Conservation (phyloP, 2,888 invertebrate species). For the Slavum lentiscoides region DNA sequence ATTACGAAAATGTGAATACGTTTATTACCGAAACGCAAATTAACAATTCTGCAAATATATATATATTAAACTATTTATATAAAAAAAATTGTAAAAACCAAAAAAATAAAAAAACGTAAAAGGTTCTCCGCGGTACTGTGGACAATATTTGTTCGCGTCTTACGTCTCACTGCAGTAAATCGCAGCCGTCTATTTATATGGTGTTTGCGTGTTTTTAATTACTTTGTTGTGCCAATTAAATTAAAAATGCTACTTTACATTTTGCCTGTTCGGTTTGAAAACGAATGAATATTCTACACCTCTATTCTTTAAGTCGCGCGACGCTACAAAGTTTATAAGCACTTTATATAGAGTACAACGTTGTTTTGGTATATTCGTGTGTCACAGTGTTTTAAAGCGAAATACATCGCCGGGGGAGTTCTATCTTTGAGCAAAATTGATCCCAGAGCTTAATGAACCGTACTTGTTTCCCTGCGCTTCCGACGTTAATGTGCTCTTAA, state of each 20-base stretch:
- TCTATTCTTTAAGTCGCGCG: constrained; percentile 19
- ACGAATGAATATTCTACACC: background rate
- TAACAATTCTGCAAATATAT: too few relatives aligned
- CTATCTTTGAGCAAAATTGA: constrained; percentile 50
- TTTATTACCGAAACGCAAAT: too few relatives aligned
- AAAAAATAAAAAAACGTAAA: too few relatives aligned
- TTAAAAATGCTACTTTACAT: background rate
- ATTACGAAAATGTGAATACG: too few relatives aligned
- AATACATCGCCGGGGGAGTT: constrained; percentile 46
- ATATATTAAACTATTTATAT: too few relatives aligned
- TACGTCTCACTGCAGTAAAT: too few relatives aligned
- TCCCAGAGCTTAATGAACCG: constrained; percentile 52
- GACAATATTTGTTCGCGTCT: too few relatives aligned
- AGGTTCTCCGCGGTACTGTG: too few relatives aligned
- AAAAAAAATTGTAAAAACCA: too few relatives aligned
- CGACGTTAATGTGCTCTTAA: constrained; percentile 49
- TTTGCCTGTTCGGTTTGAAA: background rate
- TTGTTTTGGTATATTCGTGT: constrained; percentile 37
- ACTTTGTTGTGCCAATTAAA: background rate
- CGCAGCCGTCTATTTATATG: too few relatives aligned
- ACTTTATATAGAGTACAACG: background rate
- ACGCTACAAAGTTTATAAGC: constrained; percentile 36
- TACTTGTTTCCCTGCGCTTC: constrained; percentile 46
- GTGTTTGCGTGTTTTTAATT: background rate
- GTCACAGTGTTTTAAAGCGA: constrained; percentile 39